Evolutionary conservation across 2,888 invertebrate genomes (phyloP).

Genomic region (Meiosimyza platycephala): DNA sequence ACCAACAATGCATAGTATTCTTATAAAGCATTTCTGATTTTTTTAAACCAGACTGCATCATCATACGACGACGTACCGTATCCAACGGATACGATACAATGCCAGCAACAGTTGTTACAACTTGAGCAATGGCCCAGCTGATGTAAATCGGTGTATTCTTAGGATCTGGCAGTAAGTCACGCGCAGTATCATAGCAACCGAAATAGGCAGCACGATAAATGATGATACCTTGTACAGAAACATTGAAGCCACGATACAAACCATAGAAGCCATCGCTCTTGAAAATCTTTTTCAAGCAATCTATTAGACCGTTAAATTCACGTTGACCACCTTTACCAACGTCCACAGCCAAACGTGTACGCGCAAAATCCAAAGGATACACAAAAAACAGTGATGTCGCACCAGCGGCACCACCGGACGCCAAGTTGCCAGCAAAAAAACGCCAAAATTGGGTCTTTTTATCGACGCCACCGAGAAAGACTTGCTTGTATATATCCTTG

Average conservation of each 20-base stretch:
- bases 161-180: slow-evolving; percentile 83
- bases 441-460: slow-evolving; percentile 87
- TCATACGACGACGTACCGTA: slow-evolving; percentile 93
- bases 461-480: slow-evolving; percentile 72
- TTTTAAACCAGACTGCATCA: slow-evolving; percentile 94
- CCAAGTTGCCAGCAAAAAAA: slow-evolving; percentile 84
- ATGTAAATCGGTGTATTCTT: slow-evolving; percentile 43
- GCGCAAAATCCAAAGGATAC: slow-evolving; percentile 90
- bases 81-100: slow-evolving; percentile 95
- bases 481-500: slow-evolving; percentile 86
- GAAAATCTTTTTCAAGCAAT: slow-evolving; percentile 85
- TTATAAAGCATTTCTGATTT: slow-evolving; percentile 84
- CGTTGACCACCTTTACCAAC: slow-evolving; percentile 83
- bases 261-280: slow-evolving; percentile 80
- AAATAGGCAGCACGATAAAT: slow-evolving; percentile 94
- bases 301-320: slow-evolving; percentile 86
- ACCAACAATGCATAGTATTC: slow-evolving; percentile 89
- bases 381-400: slow-evolving; percentile 91
- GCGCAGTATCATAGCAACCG: slow-evolving; percentile 92
- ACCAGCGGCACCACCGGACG: slow-evolving; percentile 90
- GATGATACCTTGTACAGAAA: slow-evolving; percentile 78
- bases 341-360: slow-evolving; percentile 83
- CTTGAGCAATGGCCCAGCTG: slow-evolving; percentile 47
- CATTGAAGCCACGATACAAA: slow-evolving; percentile 46
- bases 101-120: slow-evolving; percentile 84